These are phyloP conservation scores for Tangara arthus DNA, from an alignment of 2,797 vertebrate species.

Conservation along the genomic window DNA sequence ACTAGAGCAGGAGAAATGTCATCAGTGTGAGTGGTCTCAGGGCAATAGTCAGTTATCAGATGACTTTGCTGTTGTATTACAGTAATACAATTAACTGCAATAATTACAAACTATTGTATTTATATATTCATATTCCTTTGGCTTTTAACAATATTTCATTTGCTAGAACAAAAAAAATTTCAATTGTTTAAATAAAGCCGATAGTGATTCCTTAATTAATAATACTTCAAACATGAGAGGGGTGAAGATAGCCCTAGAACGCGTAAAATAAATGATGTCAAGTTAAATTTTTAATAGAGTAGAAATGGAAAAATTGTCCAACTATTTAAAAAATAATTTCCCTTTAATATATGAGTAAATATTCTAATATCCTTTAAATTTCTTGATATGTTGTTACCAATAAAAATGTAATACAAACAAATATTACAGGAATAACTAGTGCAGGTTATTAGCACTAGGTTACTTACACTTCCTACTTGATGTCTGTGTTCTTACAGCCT, in stretches of 20 bases:
- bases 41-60: neutral
- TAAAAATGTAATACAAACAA: neutral
- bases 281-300: neutral
- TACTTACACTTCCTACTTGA: neutral
- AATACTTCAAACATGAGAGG: neutral
- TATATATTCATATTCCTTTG: neutral
- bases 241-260: neutral
- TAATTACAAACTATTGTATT: neutral
- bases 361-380: neutral
- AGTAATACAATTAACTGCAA: neutral
- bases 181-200: neutral
- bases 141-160: neutral
- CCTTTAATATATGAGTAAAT: neutral
- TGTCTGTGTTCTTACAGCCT: neutral
- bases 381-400: neutral
- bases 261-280: neutral
- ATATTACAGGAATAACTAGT: neutral
- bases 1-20: neutral
- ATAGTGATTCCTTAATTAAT: neutral
- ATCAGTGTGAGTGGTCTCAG: accelerated
- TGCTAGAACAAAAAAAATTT: neutral
- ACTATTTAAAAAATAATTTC: neutral
- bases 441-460: neutral
- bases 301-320: neutral
- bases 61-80: neutral